Percentiles rank a stretch among this genome's conserved stretches.
Conservation (phyloP, 2,797 vertebrate species). For the Pampus argenteus region DNA sequence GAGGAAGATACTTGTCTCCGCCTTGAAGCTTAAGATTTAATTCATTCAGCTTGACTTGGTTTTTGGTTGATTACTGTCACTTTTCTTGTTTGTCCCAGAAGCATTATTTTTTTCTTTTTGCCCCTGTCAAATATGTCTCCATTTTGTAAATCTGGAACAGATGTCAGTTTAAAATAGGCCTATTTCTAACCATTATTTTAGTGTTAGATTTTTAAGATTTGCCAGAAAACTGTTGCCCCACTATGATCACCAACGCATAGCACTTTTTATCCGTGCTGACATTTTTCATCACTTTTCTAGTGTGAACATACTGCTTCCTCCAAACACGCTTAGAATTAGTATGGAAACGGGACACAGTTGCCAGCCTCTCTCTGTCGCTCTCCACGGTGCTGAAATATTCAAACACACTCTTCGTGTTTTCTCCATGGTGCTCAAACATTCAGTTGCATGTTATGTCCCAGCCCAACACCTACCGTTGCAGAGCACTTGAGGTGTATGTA, state of each 20-base stretch:
- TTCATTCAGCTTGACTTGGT: conserved; percentile 31
- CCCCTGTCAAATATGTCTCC: too few species aligned
- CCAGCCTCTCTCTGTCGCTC: conserved; percentile 18
- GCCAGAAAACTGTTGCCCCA: too few species aligned
- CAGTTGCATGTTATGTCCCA: conserved; percentile 18
- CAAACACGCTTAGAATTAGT: conserved; percentile 18
- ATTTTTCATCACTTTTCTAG: conserved; percentile 12
- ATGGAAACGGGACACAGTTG: neutral
- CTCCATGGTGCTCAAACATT: conserved; percentile 25
- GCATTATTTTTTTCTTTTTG: too few species aligned
- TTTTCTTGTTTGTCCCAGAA: too few species aligned
- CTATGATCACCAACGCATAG: too few species aligned
- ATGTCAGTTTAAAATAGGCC: too few species aligned
- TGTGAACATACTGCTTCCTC: conserved; percentile 18
- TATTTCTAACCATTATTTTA: too few species aligned
- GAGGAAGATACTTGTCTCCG: neutral
- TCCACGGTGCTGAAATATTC: conserved; percentile 20
- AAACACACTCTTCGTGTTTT: conserved; percentile 12
- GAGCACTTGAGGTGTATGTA: conserved; percentile 23
- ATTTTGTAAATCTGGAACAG: too few species aligned
- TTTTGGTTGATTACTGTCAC: too few species aligned
- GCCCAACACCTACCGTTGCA: conserved; percentile 3
- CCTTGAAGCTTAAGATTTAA: conserved; percentile 16
- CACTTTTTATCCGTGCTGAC: neutral
- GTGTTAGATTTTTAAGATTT: too few species aligned